Evolutionary conservation across 2,113 vertebrate genomes (phyloP).

Genomic region (Sinocyclocheilus maitianheensis): DNA sequence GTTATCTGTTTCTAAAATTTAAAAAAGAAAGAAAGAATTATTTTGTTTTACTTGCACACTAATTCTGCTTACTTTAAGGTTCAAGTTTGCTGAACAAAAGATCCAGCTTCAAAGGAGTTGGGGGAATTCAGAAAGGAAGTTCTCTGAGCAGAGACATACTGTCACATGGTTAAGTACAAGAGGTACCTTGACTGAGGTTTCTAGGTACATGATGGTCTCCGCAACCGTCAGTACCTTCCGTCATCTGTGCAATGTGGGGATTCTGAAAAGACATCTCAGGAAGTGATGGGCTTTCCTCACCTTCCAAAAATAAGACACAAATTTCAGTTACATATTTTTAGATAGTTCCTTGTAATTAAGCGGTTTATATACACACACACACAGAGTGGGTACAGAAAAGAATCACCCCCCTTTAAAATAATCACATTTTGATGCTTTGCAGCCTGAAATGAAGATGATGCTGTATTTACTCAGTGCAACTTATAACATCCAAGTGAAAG

Average conservation of each 20-base stretch:
- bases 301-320: slow-evolving; percentile 21
- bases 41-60: background rate
- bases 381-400: too few species aligned
- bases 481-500: too few species aligned
- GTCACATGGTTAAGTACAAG: background rate
- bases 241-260: slow-evolving; percentile 29
- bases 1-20: slow-evolving; percentile 41
- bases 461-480: too few species aligned
- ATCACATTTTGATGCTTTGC: too few species aligned
- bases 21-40: background rate
- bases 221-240: slow-evolving; percentile 10
- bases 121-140: background rate
- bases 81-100: background rate
- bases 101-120: background rate
- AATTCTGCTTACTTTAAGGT: background rate
- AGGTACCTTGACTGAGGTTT: slow-evolving; percentile 45
- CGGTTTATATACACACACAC: too few species aligned
- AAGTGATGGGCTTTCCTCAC: slow-evolving; percentile 37
- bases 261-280: slow-evolving; percentile 31
- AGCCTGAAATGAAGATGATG: too few species aligned
- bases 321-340: background rate
- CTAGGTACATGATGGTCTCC: background rate
- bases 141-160: background rate
- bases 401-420: too few species aligned
- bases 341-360: background rate